Conservation (phyloP, 2,797 vertebrate species). For the Argya squamiceps region DNA sequence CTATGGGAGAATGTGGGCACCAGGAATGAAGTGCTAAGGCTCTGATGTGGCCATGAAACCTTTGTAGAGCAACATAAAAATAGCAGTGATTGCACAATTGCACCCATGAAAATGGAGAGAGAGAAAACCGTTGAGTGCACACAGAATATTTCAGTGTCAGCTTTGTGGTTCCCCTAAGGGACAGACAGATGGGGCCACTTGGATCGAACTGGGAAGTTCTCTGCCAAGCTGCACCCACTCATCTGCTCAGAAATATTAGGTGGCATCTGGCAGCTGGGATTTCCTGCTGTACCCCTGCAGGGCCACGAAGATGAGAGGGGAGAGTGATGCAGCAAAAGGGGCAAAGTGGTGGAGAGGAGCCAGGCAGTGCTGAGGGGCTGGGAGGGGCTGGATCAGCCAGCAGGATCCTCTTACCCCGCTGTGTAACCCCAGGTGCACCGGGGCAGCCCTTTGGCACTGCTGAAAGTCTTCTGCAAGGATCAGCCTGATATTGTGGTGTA, state of each 20-base stretch:
- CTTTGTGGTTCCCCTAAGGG: constrained; percentile 28
- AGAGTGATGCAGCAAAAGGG: background rate
- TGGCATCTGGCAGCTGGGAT: background rate
- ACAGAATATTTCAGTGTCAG: background rate
- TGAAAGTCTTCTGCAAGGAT: background rate
- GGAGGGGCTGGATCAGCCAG: background rate
- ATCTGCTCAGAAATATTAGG: background rate
- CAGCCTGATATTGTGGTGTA: background rate
- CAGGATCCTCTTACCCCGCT: background rate
- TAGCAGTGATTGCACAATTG: background rate
- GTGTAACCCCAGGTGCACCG: no score
- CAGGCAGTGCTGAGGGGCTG: background rate
- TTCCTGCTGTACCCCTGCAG: background rate
- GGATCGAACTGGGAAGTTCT: background rate
- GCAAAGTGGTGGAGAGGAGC: background rate
- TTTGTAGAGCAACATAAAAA: background rate
- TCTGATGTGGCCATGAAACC: background rate
- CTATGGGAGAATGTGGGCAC: background rate
- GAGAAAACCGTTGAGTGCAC: background rate
- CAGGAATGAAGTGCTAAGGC: background rate
- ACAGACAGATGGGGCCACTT: constrained; percentile 48
- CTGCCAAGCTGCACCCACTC: constrained; percentile 46
- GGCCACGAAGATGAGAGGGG: background rate
- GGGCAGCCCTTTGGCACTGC: background rate
- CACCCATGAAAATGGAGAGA: constrained; percentile 22